A percentile compares a stretch with the other conserved stretches of the same genome.
Conservation (phyloP, 1,140 invertebrate genomes). For the Drosophila oshimai region DNA sequence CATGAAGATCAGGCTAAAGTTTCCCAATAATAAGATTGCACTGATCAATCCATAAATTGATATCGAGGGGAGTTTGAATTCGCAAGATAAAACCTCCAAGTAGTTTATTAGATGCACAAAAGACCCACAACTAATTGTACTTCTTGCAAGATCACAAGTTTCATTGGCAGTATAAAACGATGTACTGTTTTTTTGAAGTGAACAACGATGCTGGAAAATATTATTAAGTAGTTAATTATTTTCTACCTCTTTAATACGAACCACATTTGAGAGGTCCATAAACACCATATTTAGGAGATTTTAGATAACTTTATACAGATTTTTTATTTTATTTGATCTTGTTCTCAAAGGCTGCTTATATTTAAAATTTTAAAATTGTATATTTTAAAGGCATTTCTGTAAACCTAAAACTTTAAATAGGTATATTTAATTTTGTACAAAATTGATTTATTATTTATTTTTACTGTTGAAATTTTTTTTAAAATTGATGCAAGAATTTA, state of each 20-base stretch:
- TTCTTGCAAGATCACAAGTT: slow-evolving; percentile 3
- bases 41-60: background rate
- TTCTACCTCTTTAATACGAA: background rate
- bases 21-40: background rate
- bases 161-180: background rate
- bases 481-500: too few species aligned
- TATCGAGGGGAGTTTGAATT: background rate
- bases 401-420: too few species aligned
- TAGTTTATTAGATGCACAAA: slow-evolving; percentile 26
- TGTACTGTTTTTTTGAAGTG: background rate
- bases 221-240: background rate
- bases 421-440: background rate
- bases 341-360: too few species aligned
- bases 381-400: too few species aligned
- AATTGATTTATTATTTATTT: background rate
- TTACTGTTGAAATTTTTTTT: background rate
- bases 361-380: too few species aligned
- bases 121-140: background rate
- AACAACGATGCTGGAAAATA: background rate
- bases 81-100: slow-evolving; percentile 25
- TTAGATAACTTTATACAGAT: background rate
- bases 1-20: background rate
- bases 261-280: background rate
- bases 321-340: background rate
- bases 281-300: background rate